Conservation (phyloP, 2,888 invertebrate species). For the Drosophila bunnanda region DNA sequence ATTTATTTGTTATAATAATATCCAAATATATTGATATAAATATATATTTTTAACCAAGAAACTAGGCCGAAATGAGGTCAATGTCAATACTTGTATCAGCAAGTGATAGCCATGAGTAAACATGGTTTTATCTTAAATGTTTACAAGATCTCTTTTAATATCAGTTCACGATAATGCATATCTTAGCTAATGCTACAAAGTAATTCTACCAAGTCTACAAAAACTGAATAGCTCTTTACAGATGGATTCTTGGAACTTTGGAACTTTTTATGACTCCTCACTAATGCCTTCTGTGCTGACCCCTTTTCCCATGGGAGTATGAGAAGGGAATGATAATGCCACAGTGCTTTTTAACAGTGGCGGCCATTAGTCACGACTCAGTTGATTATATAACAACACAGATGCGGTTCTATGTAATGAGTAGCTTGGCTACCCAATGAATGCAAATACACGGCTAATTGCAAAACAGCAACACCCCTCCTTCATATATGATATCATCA, state of each 20-base stretch:
- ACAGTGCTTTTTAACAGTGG: conserved; percentile 10
- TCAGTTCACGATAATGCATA: not conserved
- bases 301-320: conserved; percentile 13
- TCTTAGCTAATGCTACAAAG: not conserved
- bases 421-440: conserved; percentile 40
- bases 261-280: conserved; percentile 1
- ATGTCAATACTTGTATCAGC: not conserved
- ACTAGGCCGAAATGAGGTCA: conserved; percentile 7
- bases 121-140: not conserved
- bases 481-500: conserved; percentile 31
- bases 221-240: not conserved
- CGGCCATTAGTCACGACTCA: conserved; percentile 35
- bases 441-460: conserved; percentile 63
- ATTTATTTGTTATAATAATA: not conserved
- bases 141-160: conserved; percentile 1
- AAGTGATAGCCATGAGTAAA: not conserved
- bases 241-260: conserved; percentile 9
- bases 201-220: not conserved
- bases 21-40: too few species aligned
- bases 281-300: conserved; percentile 14
- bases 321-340: conserved; percentile 30
- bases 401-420: conserved; percentile 41
- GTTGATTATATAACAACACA: conserved; percentile 38
- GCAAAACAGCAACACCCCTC: conserved; percentile 38
- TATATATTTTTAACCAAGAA: not conserved